Evolutionary conservation across 2,797 vertebrate genomes (phyloP).

Genomic region (Falco berigora): DNA sequence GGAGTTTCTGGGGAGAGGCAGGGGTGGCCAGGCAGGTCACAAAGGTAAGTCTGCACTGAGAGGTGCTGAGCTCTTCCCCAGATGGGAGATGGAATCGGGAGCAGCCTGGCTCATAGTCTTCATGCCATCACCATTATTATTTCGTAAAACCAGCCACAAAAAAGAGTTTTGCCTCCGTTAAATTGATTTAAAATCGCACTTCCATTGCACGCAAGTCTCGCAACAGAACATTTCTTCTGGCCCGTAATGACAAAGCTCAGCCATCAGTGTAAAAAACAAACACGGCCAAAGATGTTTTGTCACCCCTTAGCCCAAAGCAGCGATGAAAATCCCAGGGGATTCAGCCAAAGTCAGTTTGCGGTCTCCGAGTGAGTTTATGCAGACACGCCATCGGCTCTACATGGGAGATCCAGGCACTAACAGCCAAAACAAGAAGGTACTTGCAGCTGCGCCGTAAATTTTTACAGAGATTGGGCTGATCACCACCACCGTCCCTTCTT

Average conservation of each 20-base stretch:
- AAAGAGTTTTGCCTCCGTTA: not conserved
- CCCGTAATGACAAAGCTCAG: not conserved
- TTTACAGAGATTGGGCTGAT: accelerated
- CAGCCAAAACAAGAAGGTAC: not conserved
- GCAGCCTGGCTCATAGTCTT: not conserved
- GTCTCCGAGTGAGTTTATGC: not conserved
- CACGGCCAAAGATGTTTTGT: not conserved
- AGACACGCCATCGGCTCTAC: not conserved
- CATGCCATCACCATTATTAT: not conserved
- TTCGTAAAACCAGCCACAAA: not conserved
- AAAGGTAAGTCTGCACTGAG: not conserved
- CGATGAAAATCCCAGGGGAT: not conserved
- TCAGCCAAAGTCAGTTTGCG: not conserved
- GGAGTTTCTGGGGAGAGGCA: not conserved
- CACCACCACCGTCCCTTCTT: not conserved
- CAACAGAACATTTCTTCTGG: not conserved
- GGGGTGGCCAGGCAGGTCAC: not conserved
- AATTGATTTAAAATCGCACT: not conserved
- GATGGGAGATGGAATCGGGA: not conserved
- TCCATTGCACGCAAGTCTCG: accelerated
- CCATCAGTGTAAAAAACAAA: not conserved
- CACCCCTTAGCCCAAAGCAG: not conserved
- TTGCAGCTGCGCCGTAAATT: not conserved
- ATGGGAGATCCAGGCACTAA: not conserved
- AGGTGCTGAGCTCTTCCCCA: not conserved